phyloP scores from a whole-genome alignment of 2,797 vertebrate species.

The Gymnothorax reevesii region DNA sequence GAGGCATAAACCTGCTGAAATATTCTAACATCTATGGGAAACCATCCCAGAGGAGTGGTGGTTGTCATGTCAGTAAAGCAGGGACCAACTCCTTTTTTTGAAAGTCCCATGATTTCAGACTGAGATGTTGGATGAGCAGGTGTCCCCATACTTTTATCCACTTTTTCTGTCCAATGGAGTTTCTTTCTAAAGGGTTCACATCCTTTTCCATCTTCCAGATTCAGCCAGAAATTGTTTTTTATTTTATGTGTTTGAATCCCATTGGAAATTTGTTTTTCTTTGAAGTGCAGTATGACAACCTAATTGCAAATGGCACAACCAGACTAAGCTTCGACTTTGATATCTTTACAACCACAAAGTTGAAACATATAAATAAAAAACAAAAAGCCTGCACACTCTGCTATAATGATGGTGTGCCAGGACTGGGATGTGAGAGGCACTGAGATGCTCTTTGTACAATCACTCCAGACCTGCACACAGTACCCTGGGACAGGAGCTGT shows the following conservation, averaged over 20 bases:
- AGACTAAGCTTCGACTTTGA: background rate
- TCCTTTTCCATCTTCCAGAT: background rate
- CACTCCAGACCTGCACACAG: background rate
- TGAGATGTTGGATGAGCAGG: too few species aligned
- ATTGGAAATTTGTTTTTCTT: background rate
- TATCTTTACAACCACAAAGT: background rate
- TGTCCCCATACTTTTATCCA: too few species aligned
- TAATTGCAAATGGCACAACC: background rate
- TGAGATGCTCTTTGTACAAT: background rate
- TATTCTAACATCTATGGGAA: too few species aligned
- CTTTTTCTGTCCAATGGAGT: background rate
- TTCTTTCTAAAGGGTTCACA: background rate
- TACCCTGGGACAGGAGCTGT: background rate
- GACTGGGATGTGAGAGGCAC: background rate
- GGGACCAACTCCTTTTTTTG: too few species aligned
- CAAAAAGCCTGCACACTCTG: background rate
- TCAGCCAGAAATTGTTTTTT: background rate
- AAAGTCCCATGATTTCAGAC: too few species aligned
- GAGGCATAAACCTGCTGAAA: too few species aligned
- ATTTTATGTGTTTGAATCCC: background rate
- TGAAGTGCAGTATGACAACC: background rate
- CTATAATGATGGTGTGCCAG: background rate
- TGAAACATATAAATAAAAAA: background rate
- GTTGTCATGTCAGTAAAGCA: too few species aligned
- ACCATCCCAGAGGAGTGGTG: too few species aligned